Evolutionary conservation across 1,140 invertebrate genomes (phyloP).

Genomic region (Ips nitidus): DNA sequence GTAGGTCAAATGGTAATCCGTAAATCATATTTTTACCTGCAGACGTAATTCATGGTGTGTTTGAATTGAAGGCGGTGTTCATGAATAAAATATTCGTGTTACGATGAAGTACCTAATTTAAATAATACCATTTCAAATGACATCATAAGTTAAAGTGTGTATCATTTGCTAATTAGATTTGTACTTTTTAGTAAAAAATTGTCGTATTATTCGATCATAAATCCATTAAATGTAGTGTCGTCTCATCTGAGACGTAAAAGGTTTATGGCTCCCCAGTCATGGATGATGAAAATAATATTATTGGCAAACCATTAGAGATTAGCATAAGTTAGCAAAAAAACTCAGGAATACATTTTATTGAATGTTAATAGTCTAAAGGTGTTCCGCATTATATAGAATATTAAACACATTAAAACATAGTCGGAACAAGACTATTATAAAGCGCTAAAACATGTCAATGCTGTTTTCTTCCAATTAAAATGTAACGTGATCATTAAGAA

Average conservation of each 20-base stretch:
- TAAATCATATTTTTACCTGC: too few relatives aligned
- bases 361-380: slow-evolving; percentile 36
- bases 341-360: slow-evolving; percentile 34
- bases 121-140: slow-evolving; percentile 8
- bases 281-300: slow-evolving; percentile 6
- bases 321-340: slow-evolving; percentile 25
- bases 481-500: too few relatives aligned
- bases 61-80: slow-evolving; percentile 2
- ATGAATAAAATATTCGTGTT: slow-evolving; percentile 3
- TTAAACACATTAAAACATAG: neutral
- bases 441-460: too few relatives aligned
- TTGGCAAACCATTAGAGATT: slow-evolving; percentile 4
- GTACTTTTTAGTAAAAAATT: neutral
- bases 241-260: slow-evolving; percentile 2
- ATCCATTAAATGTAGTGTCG: too few relatives aligned
- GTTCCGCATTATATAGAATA: slow-evolving; percentile 28
- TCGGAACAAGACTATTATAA: too few relatives aligned
- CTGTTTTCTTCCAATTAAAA: too few relatives aligned
- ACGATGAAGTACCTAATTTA: slow-evolving; percentile 4
- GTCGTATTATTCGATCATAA: too few relatives aligned
- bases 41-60: neutral
- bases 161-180: slow-evolving; percentile 5
- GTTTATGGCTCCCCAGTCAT: slow-evolving; percentile 12
- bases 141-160: slow-evolving; percentile 1
- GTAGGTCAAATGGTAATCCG: too few relatives aligned